Evolutionary conservation across 2,797 vertebrate genomes (phyloP).

Genomic region (Dryobates pubescens): DNA sequence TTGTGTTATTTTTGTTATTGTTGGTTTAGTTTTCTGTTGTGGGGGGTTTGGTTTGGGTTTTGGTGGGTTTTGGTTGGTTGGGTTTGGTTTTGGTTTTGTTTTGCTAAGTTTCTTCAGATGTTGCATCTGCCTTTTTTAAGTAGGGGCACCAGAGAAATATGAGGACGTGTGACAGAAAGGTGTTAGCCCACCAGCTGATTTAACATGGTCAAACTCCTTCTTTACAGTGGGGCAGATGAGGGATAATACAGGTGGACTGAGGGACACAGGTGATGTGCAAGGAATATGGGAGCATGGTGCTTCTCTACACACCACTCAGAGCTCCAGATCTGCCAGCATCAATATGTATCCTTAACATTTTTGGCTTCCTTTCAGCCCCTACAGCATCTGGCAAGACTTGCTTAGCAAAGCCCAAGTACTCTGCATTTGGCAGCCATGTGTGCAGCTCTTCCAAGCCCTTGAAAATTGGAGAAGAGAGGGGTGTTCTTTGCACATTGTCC

Average conservation of each 20-base stretch:
- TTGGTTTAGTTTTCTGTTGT: no score
- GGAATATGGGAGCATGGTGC: not conserved
- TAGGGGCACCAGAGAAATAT: not conserved
- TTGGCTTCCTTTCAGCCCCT: not conserved
- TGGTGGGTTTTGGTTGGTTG: no score
- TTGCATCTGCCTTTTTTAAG: not conserved
- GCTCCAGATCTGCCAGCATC: not conserved
- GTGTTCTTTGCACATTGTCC: not conserved
- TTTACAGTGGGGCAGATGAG: not conserved
- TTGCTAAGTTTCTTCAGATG: not conserved
- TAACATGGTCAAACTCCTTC: not conserved
- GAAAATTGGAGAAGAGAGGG: not conserved
- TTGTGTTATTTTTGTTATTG: no score
- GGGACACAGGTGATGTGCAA: not conserved
- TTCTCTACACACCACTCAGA: not conserved
- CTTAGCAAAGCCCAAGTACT: not conserved
- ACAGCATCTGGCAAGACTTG: not conserved
- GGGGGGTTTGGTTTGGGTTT: not conserved
- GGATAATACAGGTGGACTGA: not conserved
- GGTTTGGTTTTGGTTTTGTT: not conserved
- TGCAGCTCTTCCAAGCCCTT: not conserved
- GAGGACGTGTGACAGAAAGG: not conserved
- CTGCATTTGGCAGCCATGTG: not conserved
- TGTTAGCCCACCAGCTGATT: not conserved
- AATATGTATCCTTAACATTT: not conserved